These are phyloP conservation scores for Suricata suricatta DNA, from an alignment of 2,113 vertebrate genomes.

Conservation along the genomic window DNA sequence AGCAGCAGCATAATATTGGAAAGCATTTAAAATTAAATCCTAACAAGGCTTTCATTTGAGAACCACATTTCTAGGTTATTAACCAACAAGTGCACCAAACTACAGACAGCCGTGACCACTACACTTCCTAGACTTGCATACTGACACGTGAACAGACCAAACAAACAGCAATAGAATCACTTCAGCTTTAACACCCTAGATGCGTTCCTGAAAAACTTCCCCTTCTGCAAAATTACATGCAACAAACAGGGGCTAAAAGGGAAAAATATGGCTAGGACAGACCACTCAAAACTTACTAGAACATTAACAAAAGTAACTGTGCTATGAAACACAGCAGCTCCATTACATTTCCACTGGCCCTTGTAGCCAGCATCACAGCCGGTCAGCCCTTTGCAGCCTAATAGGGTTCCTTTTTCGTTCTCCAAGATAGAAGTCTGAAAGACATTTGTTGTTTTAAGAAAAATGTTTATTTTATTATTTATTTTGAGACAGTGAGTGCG, in stretches of 20 bases:
- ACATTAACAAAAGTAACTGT: neutral
- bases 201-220: neutral
- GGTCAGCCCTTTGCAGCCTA: neutral
- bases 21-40: neutral
- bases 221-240: neutral
- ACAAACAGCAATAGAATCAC: neutral
- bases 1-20: neutral
- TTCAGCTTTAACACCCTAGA: neutral
- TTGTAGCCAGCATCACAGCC: neutral
- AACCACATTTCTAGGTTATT: neutral
- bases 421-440: neutral
- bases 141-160: neutral
- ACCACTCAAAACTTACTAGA: neutral
- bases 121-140: neutral
- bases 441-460: neutral
- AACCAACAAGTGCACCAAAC: neutral
- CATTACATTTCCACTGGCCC: neutral
- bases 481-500: too few relatives aligned
- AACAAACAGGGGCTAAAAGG: neutral
- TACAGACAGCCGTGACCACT: neutral
- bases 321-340: neutral
- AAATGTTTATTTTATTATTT: too few relatives aligned
- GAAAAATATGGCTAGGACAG: neutral
- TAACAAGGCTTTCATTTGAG: neutral
- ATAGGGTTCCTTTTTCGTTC: neutral